phyloP scores from a whole-genome alignment of 2,797 vertebrate genomes.

The Enteromius paludinosus region DNA sequence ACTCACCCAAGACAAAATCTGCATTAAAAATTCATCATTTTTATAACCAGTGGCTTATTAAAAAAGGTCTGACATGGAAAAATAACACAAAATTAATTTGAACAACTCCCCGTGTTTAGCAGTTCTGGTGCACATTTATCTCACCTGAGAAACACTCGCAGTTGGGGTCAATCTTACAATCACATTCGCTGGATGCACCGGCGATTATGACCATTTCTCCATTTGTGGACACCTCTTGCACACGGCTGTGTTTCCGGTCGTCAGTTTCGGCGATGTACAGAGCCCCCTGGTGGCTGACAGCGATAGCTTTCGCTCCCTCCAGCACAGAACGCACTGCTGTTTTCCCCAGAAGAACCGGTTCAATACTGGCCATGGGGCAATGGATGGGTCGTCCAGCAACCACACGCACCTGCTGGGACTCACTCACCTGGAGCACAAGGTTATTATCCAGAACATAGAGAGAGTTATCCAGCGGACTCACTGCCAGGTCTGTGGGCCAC shows the following conservation, averaged over 20 bases:
- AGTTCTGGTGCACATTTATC: background rate
- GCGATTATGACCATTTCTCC: constrained; percentile 85
- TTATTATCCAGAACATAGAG: constrained; percentile 90
- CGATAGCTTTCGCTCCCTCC: constrained; percentile 84
- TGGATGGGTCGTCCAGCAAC: constrained; percentile 88
- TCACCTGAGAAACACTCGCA: constrained; percentile 90
- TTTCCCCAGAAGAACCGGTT: constrained; percentile 84
- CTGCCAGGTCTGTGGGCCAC: constrained; percentile 87
- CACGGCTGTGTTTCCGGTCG: constrained; percentile 87
- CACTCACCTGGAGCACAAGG: constrained; percentile 88
- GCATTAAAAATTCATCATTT: background rate
- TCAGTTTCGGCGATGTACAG: constrained; percentile 89
- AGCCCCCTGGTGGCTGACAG: constrained; percentile 82
- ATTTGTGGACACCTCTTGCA: constrained; percentile 87
- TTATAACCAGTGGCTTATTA: background rate
- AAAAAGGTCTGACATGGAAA: background rate
- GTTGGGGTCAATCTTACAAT: constrained; percentile 91
- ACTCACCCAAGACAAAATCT: background rate
- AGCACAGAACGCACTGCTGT: constrained; percentile 83
- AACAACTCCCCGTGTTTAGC: background rate
- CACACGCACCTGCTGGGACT: constrained; percentile 82
- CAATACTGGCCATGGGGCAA: constrained; percentile 85
- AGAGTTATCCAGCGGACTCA: constrained; percentile 89
- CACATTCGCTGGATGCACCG: constrained; percentile 84
- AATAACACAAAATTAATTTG: background rate